phyloP scores from a whole-genome alignment of 2,113 vertebrate species.

The Petrocephalus microphthalmus region DNA sequence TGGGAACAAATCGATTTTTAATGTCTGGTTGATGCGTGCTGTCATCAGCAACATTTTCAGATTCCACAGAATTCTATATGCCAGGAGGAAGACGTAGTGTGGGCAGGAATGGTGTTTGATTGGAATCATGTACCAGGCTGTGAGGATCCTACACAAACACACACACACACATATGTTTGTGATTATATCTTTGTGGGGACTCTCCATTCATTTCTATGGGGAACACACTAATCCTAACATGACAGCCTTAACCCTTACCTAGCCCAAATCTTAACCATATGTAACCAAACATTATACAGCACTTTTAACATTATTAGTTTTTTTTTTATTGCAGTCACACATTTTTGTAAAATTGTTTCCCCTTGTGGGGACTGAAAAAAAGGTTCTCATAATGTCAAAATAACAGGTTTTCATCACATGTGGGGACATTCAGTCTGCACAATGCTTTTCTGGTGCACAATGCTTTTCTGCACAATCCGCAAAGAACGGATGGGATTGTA shows the following conservation, averaged over 20 bases:
- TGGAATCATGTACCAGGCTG: background rate
- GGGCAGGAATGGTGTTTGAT: background rate
- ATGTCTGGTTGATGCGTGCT: constrained; percentile 56
- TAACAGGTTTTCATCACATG: background rate
- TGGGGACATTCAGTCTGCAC: background rate
- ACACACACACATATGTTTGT: too few relatives aligned
- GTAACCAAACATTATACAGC: too few relatives aligned
- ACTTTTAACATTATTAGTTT: too few relatives aligned
- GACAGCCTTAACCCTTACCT: background rate
- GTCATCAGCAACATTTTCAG: constrained; percentile 46
- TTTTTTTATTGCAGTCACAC: too few relatives aligned
- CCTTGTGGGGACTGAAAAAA: background rate
- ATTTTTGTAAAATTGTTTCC: background rate
- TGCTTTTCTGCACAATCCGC: too few relatives aligned
- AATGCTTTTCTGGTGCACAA: too few relatives aligned
- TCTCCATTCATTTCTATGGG: background rate
- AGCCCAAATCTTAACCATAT: background rate
- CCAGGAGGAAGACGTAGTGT: constrained; percentile 20
- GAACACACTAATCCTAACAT: background rate
- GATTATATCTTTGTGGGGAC: too few relatives aligned
- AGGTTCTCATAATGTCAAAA: too few relatives aligned
- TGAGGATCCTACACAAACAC: background rate
- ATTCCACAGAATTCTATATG: constrained; percentile 33
- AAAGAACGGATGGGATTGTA: background rate
- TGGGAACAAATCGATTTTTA: constrained; percentile 66